Percentiles rank a stretch among this genome's conserved stretches.
phyloP scores from a whole-genome alignment of 2,113 vertebrate genomes.

The Neodon shergylaensis region DNA sequence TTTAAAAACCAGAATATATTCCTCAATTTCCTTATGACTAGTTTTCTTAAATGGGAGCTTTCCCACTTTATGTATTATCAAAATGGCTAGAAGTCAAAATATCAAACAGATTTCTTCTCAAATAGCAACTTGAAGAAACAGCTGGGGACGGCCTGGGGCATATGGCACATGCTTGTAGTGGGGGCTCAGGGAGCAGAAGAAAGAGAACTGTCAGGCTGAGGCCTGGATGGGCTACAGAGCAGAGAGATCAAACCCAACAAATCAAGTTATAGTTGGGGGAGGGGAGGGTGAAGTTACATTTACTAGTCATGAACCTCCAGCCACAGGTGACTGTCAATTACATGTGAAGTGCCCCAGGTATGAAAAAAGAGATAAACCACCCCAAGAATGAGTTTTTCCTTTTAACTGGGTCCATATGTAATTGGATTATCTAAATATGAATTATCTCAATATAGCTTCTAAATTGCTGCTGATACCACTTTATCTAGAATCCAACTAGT shows the following conservation, averaged over 20 bases:
- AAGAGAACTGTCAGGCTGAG: neutral
- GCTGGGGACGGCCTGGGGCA: neutral
- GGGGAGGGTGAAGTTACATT: neutral
- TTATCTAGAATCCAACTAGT: conserved; percentile 21
- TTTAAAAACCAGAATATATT: neutral
- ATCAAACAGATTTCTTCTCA: neutral
- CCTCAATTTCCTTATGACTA: neutral
- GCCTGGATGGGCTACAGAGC: neutral
- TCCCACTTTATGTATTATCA: conserved; percentile 24
- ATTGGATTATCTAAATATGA: conserved; percentile 28
- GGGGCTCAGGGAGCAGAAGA: neutral
- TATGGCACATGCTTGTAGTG: too few species aligned
- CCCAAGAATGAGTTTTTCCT: neutral
- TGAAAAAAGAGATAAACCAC: neutral
- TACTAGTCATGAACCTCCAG: neutral
- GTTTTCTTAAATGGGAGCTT: conserved; percentile 44
- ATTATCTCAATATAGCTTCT: neutral
- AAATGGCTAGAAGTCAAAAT: conserved; percentile 26
- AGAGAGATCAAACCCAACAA: neutral
- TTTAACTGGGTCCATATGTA: neutral
- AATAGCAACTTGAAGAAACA: conserved; percentile 45
- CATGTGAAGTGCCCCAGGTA: neutral
- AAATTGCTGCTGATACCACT: conserved; percentile 6
- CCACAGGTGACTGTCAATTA: neutral
- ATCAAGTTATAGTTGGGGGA: neutral